Evolutionary conservation across 1,140 invertebrate genomes (phyloP), one percentile per base, ranked within the genome.

Genomic region (Bilobella aurantiaca): DNA sequence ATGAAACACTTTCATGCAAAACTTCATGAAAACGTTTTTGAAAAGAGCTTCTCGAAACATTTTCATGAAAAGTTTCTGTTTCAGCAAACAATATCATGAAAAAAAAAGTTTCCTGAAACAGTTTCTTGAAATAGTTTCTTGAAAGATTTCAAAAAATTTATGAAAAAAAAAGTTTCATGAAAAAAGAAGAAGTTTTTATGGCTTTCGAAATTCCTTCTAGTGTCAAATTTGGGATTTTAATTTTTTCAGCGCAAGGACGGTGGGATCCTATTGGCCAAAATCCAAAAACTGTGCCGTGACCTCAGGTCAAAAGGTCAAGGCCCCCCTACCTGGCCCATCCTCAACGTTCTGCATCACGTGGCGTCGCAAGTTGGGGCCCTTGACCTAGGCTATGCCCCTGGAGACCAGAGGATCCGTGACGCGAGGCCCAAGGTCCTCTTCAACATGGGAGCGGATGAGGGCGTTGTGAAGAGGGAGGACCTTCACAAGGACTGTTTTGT

Each of bases 311-410:
- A 80, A 62, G 80, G 30, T 31, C 69, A 81, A 77, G 70, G 77
- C 74, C 63, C 76, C 28, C 64, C 73, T 32, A 80, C 82, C 61
- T 89, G 85, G 86, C 87, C 90, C 79, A 84, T 94, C 18, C 81
- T 96, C 70, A 97, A 97, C 78, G 83, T 97, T 25, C 81, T 97
- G 21, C 93, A 97, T 71, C 87, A 87, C 73, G 91, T 91, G 63
- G 90, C 91, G 29, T 86, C 88, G 21, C 93, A 98, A 83, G 93
- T 96, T 58, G 96, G 93, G 58, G 96, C 97, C 30, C 81, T 98
- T 57, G 97, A 99, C 81, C 77, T 98, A 59, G 96, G 96, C 37
- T 98, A 95, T 79, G 85, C 86, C 70, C 82, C 92, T 2, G 88
- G 90, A 23, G 82, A 89, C 5, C 83, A 86, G 28, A 80, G 80